Conservation (phyloP, 1,140 invertebrate species). For the Anthonomus grandis region DNA sequence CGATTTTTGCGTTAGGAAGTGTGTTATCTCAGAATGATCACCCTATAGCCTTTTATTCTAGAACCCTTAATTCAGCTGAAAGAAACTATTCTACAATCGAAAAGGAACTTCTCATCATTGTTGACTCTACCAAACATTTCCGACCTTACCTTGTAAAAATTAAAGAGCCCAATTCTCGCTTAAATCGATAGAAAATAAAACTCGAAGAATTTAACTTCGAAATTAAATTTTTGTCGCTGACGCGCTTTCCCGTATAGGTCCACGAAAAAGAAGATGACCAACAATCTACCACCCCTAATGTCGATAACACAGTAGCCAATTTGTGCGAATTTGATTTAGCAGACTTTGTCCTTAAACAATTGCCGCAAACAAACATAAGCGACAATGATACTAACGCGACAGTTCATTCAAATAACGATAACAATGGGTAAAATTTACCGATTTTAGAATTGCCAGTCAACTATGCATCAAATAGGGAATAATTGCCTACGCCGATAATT, state of each 20-base stretch:
- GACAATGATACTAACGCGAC: not conserved
- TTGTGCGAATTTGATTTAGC: not conserved
- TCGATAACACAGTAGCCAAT: not conserved
- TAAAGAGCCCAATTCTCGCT: slow-evolving; percentile 42
- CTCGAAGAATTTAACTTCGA: not conserved
- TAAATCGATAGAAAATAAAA: slow-evolving; percentile 11
- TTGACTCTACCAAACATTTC: not conserved
- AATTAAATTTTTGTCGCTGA: not conserved
- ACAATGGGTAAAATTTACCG: not conserved
- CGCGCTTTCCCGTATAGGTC: not conserved
- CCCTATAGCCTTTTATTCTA: not conserved
- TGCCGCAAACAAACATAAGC: too few species aligned
- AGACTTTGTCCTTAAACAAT: not conserved
- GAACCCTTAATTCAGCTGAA: slow-evolving; percentile 33
- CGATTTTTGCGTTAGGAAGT: not conserved
- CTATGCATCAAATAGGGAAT: not conserved
- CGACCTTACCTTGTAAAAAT: slow-evolving; percentile 38
- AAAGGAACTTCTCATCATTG: not conserved
- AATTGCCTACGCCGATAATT: not conserved
- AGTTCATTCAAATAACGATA: not conserved
- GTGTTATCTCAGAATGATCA: not conserved
- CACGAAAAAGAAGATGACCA: slow-evolving; percentile 2
- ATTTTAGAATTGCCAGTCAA: not conserved
- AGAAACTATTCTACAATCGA: slow-evolving; percentile 34
- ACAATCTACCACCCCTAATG: slow-evolving; percentile 25